Conservation (phyloP, 2,797 vertebrate species). For the Enteromius radiatus region DNA sequence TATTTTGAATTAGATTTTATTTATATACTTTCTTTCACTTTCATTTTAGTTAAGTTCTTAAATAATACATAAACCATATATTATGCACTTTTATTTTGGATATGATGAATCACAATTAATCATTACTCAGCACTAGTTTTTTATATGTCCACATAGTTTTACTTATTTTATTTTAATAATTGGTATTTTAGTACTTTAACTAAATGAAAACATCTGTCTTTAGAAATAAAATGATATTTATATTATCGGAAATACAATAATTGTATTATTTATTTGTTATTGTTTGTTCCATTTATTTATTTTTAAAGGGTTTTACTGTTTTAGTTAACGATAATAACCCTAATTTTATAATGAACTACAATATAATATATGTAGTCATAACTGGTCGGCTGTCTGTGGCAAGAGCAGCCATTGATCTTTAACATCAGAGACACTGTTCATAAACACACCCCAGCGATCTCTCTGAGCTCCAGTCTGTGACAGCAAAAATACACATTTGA, state of each 20-base stretch:
- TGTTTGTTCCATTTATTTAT: neutral
- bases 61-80: too few relatives aligned
- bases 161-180: neutral
- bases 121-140: too few relatives aligned
- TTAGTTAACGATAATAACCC: neutral
- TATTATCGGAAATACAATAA: neutral
- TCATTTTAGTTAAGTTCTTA: too few relatives aligned
- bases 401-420: constrained; percentile 43
- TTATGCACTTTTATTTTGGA: too few relatives aligned
- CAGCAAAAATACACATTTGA: constrained; percentile 66
- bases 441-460: constrained; percentile 47
- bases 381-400: constrained; percentile 18
- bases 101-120: too few relatives aligned
- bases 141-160: too few relatives aligned
- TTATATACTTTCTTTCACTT: neutral
- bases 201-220: neutral
- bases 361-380: constrained; percentile 35
- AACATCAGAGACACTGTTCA: constrained; percentile 53
- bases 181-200: neutral
- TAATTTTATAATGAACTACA: constrained; percentile 31
- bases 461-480: constrained; percentile 47
- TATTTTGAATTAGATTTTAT: neutral
- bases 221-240: neutral
- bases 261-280: neutral
- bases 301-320: neutral